phyloP scores from a whole-genome alignment of 1,140 invertebrate genomes.

The Protaetia brevitarsis region DNA sequence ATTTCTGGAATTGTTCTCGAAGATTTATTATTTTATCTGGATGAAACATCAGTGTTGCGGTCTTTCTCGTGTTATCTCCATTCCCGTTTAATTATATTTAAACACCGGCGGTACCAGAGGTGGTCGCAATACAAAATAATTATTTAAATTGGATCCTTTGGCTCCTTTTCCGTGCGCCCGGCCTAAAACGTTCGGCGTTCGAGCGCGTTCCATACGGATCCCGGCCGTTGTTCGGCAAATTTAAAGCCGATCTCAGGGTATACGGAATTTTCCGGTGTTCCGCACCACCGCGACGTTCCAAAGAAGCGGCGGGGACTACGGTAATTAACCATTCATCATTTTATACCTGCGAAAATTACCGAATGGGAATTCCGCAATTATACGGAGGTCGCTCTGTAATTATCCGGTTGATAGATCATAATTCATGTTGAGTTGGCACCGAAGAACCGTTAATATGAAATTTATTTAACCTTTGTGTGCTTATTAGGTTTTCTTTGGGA shows the following conservation, averaged over 20 bases:
- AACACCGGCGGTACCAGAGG: neutral
- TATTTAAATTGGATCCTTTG: constrained; percentile 14
- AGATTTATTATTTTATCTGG: constrained; percentile 23
- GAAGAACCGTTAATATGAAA: neutral
- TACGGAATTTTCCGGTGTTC: neutral
- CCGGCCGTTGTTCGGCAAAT: neutral
- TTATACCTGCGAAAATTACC: constrained; percentile 18
- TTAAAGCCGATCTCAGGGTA: neutral
- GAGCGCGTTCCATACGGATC: neutral
- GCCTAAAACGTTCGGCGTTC: too few species aligned
- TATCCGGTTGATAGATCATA: neutral
- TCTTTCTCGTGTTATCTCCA: constrained; percentile 8
- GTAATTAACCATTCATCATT: constrained; percentile 18
- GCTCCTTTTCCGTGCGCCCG: neutral
- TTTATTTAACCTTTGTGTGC: neutral
- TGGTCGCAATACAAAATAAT: constrained; percentile 15
- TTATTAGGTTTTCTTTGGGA: too few species aligned
- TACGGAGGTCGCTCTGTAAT: constrained; percentile 1
- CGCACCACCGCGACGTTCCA: neutral
- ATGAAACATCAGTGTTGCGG: neutral
- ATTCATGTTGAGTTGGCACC: neutral
- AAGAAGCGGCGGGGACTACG: neutral
- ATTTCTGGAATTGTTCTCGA: constrained; percentile 19
- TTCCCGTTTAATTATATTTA: constrained; percentile 16
- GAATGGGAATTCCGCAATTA: constrained; percentile 17